These are phyloP conservation scores for Knipowitschia caucasica DNA, from an alignment of 2,797 vertebrate species.

Conservation along the genomic window DNA sequence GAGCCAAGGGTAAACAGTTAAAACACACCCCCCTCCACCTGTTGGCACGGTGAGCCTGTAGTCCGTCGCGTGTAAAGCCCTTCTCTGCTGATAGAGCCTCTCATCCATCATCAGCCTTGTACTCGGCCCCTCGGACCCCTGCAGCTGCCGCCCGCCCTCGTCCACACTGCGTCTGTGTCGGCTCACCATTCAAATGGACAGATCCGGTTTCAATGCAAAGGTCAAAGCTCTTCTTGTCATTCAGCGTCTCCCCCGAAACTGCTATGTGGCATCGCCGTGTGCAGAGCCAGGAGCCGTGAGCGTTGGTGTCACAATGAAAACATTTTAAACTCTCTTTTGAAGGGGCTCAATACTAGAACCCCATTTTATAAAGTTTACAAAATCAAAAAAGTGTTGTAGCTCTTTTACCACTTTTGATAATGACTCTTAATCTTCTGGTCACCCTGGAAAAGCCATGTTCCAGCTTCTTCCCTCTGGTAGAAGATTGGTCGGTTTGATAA, in stretches of 20 bases:
- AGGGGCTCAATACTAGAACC: no score
- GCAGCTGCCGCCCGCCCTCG: constrained; percentile 54
- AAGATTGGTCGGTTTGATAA: no score
- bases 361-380: no score
- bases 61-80: constrained; percentile 60
- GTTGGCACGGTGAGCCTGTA: constrained; percentile 48
- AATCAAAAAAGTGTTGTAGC: no score
- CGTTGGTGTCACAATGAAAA: no score
- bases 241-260: constrained; percentile 36
- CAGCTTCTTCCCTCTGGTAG: no score
- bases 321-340: no score
- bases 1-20: not conserved
- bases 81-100: constrained; percentile 68
- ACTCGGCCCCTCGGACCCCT: constrained; percentile 31
- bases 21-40: constrained; percentile 42
- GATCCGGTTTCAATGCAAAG: constrained; percentile 65
- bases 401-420: no score
- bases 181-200: constrained; percentile 58
- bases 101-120: constrained; percentile 71
- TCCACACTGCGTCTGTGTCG: constrained; percentile 64
- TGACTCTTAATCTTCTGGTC: no score
- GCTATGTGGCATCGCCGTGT: constrained; percentile 53
- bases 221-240: constrained; percentile 62
- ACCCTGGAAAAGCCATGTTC: no score
- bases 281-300: constrained; percentile 40